These are phyloP conservation scores for Pterostichus niger DNA, from an alignment of 2,888 invertebrate species.

Conservation along the genomic window DNA sequence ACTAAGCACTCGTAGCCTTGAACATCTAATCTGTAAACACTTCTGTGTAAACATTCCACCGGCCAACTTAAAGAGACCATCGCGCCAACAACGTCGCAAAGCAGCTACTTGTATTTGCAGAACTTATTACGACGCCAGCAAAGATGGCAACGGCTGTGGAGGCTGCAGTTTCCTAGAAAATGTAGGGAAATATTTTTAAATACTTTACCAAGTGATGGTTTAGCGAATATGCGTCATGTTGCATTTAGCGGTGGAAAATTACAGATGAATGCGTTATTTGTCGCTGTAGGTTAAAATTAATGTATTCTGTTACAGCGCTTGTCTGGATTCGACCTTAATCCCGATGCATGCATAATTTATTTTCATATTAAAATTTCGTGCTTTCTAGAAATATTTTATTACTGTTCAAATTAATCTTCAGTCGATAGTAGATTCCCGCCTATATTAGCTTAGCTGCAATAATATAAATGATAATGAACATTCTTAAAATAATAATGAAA, in stretches of 20 bases:
- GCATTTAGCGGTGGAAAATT: constrained; percentile 13
- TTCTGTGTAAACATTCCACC: constrained; percentile 24
- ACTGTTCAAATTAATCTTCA: constrained; percentile 28
- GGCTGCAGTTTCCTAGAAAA: background rate
- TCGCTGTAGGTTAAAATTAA: constrained; percentile 47
- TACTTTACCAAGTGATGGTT: background rate
- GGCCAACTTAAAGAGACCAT: constrained; percentile 39
- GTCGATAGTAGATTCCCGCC: too few species aligned
- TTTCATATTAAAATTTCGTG: constrained; percentile 20
- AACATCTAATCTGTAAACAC: constrained; percentile 36
- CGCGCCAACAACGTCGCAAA: constrained; percentile 26
- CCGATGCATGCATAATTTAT: constrained; percentile 53
- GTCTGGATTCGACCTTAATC: constrained; percentile 43
- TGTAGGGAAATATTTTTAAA: background rate
- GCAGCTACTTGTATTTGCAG: constrained; percentile 39
- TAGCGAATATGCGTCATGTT: background rate
- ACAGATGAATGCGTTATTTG: constrained; percentile 42
- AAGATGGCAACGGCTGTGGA: background rate
- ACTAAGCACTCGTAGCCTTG: constrained; percentile 17
- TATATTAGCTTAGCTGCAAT: too few species aligned
- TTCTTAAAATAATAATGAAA: too few species aligned
- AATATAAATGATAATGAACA: too few species aligned
- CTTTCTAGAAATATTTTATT: constrained; percentile 20
- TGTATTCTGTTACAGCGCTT: constrained; percentile 47
- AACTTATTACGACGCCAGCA: constrained; percentile 20